Percentiles rank a stretch among this genome's conserved stretches.
These are phyloP conservation scores for Actinemys pallida DNA, from an alignment of 2,113 vertebrate genomes.

Conservation along the genomic window DNA sequence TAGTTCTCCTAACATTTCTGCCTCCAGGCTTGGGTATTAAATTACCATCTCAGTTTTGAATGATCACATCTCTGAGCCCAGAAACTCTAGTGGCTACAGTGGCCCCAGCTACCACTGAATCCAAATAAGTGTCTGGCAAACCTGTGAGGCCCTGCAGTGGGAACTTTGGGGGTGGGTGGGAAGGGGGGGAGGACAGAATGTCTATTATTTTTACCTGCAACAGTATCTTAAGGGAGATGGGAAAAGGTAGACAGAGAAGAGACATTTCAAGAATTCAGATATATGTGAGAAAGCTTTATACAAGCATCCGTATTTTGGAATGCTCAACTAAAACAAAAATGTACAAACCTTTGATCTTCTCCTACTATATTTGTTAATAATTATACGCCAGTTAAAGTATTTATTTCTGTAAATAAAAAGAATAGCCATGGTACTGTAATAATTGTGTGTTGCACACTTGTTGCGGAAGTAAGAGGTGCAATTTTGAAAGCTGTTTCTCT, in stretches of 20 bases:
- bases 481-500: neutral
- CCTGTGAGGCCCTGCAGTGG: neutral
- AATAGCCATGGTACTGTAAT: neutral
- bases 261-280: neutral
- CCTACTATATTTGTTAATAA: neutral
- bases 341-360: neutral
- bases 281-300: neutral
- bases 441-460: neutral
- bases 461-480: neutral
- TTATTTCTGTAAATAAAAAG: neutral
- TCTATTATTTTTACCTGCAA: neutral
- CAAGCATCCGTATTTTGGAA: neutral
- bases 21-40: neutral
- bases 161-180: neutral
- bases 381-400: neutral
- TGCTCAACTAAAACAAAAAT: neutral
- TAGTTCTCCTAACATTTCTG: neutral
- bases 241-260: neutral
- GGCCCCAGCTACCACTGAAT: neutral
- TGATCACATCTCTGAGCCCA: neutral
- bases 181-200: too few species aligned
- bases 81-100: neutral
- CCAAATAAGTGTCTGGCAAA: fast-evolving
- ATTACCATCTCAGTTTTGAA: neutral
- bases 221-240: neutral